Evolutionary conservation across 2,113 vertebrate genomes (phyloP).

Genomic region (Ictalurus punctatus): DNA sequence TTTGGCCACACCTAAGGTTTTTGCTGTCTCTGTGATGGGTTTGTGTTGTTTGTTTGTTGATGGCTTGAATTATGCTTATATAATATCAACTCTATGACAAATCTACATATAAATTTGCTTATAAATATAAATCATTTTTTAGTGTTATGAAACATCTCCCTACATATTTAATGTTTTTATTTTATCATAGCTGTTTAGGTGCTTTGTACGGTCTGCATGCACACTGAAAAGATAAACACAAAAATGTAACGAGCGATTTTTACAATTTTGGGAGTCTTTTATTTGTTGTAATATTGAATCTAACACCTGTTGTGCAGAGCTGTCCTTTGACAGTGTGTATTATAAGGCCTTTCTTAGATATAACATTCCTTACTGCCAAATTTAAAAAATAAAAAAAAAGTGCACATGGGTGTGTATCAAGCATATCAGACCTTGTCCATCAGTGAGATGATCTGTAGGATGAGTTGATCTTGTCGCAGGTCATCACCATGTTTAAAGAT

Average conservation of each 20-base stretch:
- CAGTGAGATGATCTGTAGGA: slow-evolving; percentile 98
- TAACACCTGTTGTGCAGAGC: neutral
- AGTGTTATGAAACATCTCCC: neutral
- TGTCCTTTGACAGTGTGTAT: neutral
- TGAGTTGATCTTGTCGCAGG: slow-evolving; percentile 95
- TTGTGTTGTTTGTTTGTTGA: neutral
- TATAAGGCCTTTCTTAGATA: neutral
- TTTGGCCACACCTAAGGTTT: neutral
- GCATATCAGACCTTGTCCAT: slow-evolving; percentile 90
- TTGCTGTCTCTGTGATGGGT: neutral
- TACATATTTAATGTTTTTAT: neutral
- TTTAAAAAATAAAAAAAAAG: neutral
- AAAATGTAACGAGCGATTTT: neutral
- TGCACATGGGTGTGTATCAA: neutral
- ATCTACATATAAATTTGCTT: neutral
- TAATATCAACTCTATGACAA: neutral
- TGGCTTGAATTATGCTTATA: neutral
- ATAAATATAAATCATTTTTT: neutral
- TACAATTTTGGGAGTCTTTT: neutral
- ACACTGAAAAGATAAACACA: neutral
- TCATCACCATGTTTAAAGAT: slow-evolving; percentile 99
- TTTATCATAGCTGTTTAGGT: neutral
- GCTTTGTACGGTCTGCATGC: neutral
- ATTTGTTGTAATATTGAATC: neutral
- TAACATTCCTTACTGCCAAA: neutral